A percentile compares a stretch with the other conserved stretches of the same genome.
Conservation (phyloP, 1,140 invertebrate species). For the Microplitis demolitor region DNA sequence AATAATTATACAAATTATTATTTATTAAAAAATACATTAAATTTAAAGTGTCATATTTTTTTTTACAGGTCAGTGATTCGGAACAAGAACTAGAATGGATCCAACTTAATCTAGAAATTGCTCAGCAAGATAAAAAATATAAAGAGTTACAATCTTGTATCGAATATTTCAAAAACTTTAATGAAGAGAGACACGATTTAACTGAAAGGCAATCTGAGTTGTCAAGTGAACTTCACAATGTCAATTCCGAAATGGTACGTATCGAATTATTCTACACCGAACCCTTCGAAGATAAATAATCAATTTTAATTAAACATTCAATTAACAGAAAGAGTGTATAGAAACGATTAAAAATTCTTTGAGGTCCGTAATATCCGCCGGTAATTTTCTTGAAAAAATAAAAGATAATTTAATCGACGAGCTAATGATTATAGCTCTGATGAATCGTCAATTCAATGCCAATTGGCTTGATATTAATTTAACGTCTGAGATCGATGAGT, state of each 20-base stretch:
- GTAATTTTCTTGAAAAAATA: slow-evolving; percentile 23
- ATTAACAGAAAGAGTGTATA: too few relatives aligned
- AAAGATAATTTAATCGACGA: slow-evolving; percentile 37
- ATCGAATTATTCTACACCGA: neutral
- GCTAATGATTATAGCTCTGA: slow-evolving; percentile 38
- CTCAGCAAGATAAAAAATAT: neutral
- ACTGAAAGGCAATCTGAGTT: neutral
- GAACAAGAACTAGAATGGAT: neutral
- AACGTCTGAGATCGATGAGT: slow-evolving; percentile 43
- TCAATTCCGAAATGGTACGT: neutral
- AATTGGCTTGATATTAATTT: slow-evolving; percentile 36
- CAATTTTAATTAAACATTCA: too few relatives aligned
- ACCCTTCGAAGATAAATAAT: too few relatives aligned
- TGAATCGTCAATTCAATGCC: slow-evolving; percentile 22
- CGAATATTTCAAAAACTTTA: neutral
- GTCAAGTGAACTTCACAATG: neutral
- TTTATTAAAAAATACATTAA: too few relatives aligned
- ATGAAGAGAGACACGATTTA: neutral
- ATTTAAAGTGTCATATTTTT: too few relatives aligned
- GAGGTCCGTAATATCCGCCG: too few relatives aligned
- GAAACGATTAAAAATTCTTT: too few relatives aligned
- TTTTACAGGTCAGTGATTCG: too few relatives aligned
- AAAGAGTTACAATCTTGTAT: neutral
- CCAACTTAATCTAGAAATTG: neutral
- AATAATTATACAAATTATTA: too few relatives aligned